Evolutionary conservation across 2,113 vertebrate genomes (phyloP).

Genomic region (Hypocryptadius cinnamomeus): DNA sequence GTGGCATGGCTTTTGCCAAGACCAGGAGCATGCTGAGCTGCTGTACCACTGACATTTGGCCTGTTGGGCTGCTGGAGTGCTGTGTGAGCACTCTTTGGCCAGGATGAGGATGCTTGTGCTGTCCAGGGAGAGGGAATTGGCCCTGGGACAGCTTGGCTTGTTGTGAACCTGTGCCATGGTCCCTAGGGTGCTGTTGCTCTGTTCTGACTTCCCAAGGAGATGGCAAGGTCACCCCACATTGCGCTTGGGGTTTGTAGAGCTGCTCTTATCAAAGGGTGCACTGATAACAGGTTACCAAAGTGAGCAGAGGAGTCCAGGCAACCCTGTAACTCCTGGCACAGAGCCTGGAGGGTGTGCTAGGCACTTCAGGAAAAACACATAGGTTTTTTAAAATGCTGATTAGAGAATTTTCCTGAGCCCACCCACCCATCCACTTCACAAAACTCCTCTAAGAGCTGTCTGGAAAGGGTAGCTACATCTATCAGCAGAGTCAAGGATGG

Average conservation of each 20-base stretch:
- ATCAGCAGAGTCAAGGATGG: neutral
- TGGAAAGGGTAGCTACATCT: neutral
- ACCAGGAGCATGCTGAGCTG: neutral
- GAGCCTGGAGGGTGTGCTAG: neutral
- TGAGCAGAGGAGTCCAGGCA: neutral
- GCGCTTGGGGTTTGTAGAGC: neutral
- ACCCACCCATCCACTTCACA: neutral
- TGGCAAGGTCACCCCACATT: neutral
- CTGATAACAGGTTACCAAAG: neutral
- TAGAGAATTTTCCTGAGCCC: neutral
- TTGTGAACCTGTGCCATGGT: neutral
- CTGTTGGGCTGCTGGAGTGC: neutral
- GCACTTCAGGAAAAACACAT: neutral
- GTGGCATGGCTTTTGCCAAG: neutral
- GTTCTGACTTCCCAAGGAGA: slow-evolving; percentile 12
- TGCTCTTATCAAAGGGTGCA: neutral
- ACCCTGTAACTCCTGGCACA: neutral
- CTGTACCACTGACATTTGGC: neutral
- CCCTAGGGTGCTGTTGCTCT: neutral
- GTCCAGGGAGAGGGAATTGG: neutral
- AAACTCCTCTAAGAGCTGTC: neutral
- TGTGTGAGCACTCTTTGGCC: neutral
- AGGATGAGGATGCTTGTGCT: fast-evolving
- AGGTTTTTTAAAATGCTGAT: neutral
- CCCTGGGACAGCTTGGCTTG: neutral